Base-by-base conservation (phyloP, 2,113 vertebrate genomes). In the Scomber scombrus region DNA sequence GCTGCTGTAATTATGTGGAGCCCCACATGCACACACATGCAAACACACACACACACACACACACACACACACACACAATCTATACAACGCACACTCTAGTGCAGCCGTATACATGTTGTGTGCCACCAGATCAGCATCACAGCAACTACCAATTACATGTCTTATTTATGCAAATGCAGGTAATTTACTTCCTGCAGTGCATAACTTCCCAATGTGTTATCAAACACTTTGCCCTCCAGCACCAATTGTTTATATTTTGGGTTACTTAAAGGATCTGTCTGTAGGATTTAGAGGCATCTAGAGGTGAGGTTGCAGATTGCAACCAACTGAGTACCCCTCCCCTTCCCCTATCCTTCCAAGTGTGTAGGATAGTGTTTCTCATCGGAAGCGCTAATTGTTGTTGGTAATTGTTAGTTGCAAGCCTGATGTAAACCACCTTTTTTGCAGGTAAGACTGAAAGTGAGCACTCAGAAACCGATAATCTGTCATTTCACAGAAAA, bases 141-240 rank as follows among this genome's bases (percentile, higher is more conserved):
- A 83, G 71, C 65, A 85, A 82, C 85, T 72, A 75, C 85, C 85
- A 86, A 91, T 89, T 80, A 80, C 56, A 76, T 65, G 55, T 86
- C 71, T 81, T 84, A 85, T 84, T 84, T 84, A 89, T 91, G 85
- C 85, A 88, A 92, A 91, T 86, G 67, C 88, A 82, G 86, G 87
- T 90, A 88, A 93, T 93, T 90, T 86, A 80, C 86, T 77, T 86
- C 89, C 81, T 69, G 80, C 89, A 87, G 89, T 23, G 85, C 66
- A 69, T 57, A 85, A 85, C 82, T 77, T 86, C 83, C 80, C 70
- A 84, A 75, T 21, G 52, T 80, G 71, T 40, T 40, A 40, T 40
- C 34, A 40, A 40, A 40, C 34, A 40, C 34, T 87, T 89, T 82
- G 84, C 80, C 86, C 83, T 85, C 74, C 21, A 50, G 87, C 85